These are phyloP conservation scores for Caretta caretta DNA, from an alignment of 2,113 vertebrate genomes.

Conservation along the genomic window DNA sequence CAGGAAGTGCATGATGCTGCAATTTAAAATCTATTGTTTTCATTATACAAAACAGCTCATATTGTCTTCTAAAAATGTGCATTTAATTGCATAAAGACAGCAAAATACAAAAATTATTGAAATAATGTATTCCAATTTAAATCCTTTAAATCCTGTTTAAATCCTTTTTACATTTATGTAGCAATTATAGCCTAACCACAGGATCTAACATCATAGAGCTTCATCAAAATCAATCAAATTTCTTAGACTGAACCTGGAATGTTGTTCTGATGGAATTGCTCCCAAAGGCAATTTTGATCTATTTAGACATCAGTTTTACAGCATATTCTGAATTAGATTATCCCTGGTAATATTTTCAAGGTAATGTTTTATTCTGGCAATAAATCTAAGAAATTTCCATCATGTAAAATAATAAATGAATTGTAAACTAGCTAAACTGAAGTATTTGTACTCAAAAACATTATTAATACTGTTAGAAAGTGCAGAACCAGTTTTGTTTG, in stretches of 20 bases:
- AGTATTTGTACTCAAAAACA: not conserved
- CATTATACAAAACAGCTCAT: constrained; percentile 53
- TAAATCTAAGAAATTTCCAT: not conserved
- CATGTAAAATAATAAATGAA: not conserved
- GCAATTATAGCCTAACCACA: constrained; percentile 59
- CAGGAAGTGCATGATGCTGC: constrained; percentile 7
- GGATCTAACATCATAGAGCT: constrained; percentile 26
- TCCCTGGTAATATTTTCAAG: constrained; percentile 9
- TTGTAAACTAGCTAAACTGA: not conserved
- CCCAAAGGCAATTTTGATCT: constrained; percentile 51
- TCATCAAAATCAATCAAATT: constrained; percentile 51
- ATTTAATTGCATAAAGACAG: constrained; percentile 36
- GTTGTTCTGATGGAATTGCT: constrained; percentile 15
- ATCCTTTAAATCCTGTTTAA: constrained; percentile 49
- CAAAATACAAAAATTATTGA: constrained; percentile 46
- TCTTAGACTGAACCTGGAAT: constrained; percentile 25
- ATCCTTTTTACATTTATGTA: constrained; percentile 41
- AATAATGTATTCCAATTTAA: constrained; percentile 39
- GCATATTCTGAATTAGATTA: not conserved
- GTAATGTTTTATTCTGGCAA: not conserved
- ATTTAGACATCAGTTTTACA: constrained; percentile 32
- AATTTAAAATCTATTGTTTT: constrained; percentile 51
- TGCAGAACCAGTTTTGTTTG: not conserved
- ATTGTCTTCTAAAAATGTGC: constrained; percentile 38
- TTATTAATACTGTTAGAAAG: not conserved